Conservation (phyloP, 2,888 invertebrate species). For the Pterostichus madidus region DNA sequence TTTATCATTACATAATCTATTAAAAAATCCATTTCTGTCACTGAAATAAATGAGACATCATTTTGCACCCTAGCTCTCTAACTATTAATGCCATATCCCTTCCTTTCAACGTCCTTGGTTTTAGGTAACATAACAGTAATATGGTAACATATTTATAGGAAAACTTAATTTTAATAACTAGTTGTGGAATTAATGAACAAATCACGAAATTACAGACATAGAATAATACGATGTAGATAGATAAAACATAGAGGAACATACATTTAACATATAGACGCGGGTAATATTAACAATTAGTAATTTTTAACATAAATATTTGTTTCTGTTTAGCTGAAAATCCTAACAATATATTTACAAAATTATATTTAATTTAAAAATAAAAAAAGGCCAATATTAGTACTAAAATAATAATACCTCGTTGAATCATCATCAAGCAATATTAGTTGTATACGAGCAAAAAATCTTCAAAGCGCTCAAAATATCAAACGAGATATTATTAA, state of each 20-base stretch:
- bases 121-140: neutral
- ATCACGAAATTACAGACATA: constrained; percentile 46
- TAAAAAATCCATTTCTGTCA: too few relatives aligned
- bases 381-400: neutral
- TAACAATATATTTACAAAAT: constrained; percentile 5
- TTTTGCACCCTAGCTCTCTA: too few relatives aligned
- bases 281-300: constrained; percentile 4
- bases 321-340: constrained; percentile 36
- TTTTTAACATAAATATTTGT: constrained; percentile 31
- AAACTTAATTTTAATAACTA: constrained; percentile 13
- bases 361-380: constrained; percentile 13
- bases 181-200: constrained; percentile 6
- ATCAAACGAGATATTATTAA: constrained; percentile 22
- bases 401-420: constrained; percentile 6
- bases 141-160: constrained; percentile 5
- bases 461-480: neutral
- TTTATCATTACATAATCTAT: too few relatives aligned
- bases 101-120: too few relatives aligned
- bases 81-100: too few relatives aligned
- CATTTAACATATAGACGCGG: constrained; percentile 56
- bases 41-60: too few relatives aligned
- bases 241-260: constrained; percentile 63
- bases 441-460: neutral
- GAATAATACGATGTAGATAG: constrained; percentile 50
- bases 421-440: constrained; percentile 16